These are phyloP conservation scores for Silurus meridionalis DNA, from an alignment of 2,113 vertebrate genomes.

Conservation along the genomic window DNA sequence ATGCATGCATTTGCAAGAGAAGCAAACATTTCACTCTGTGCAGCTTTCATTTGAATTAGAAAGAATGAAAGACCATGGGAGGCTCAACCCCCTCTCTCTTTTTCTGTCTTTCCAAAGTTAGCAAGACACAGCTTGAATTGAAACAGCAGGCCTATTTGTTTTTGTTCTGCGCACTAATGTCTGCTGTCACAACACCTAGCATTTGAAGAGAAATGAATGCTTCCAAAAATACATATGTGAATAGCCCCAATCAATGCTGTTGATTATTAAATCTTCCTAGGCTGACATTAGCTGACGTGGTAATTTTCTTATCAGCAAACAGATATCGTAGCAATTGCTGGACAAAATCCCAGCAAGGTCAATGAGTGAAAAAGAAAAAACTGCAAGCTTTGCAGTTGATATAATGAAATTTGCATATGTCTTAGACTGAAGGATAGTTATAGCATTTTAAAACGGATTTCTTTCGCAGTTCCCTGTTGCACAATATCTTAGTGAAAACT, in stretches of 20 bases:
- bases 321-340: constrained; percentile 18
- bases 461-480: neutral
- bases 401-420: constrained; percentile 3
- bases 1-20: neutral
- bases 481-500: neutral
- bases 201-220: neutral
- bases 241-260: neutral
- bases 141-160: constrained; percentile 41
- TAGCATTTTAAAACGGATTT: neutral
- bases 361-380: constrained; percentile 16
- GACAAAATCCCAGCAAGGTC: neutral
- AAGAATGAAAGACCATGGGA: constrained; percentile 28
- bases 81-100: constrained; percentile 11
- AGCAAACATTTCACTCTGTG: neutral
- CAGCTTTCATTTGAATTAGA: constrained; percentile 16
- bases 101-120: constrained; percentile 19
- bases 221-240: constrained; percentile 23
- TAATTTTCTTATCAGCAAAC: constrained; percentile 36
- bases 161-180: constrained; percentile 11
- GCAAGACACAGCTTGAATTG: constrained; percentile 41
- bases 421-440: no score
- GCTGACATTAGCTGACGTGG: constrained; percentile 25
- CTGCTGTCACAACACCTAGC: constrained; percentile 32
- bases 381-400: constrained; percentile 19
- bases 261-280: constrained; percentile 17